Evolutionary conservation across 2,797 vertebrate genomes (phyloP), one percentile per base, ranked within the genome.

Genomic region (Cyclura pinguis): DNA sequence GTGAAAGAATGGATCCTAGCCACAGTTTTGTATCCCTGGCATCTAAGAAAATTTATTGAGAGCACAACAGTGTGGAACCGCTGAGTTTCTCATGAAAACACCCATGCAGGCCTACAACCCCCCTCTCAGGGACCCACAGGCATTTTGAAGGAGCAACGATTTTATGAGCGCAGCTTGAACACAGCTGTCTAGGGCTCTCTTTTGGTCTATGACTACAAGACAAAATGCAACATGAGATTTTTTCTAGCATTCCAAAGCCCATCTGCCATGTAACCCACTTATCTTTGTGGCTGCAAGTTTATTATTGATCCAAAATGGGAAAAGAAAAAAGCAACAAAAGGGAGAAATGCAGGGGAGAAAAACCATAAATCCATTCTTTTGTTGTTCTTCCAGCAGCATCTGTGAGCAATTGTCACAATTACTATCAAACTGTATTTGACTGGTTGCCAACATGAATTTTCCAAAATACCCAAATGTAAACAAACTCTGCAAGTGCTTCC

Each of bases 331-430:
- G 92, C 96, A 97, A 97, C 97, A 98, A 98, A 98, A 90, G 95
- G 88, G 96, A 55, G 96, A 97, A 97, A 97, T 95, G 91, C 93
- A 96, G 92, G 90, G 95, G 93, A 97, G 93, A 97, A 96, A 93
- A 96, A 96, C 91, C 93, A 96, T 97, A 97, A 97, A 97, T 97
- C 94, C 95, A 95, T 97, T 97, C 96, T 97, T 97, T 97, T 97
- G 97, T 97, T 97, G 96, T 97, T 97, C 96, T 97, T 98, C 97
- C 96, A 97, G 96, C 97, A 97, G 98, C 98, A 98, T 98, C 97
- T 97, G 93, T 94, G 96, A 97, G 97, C 98, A 98, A 98, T 98
- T 98, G 98, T 97, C 97, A 96, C 97, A 97, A 98, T 98, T 97
- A 97, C 97, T 95, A 96, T 97, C 96, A 95, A 97, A 98, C 96